Evolutionary conservation across 2,113 vertebrate species (phyloP), one percentile per base, ranked within the genome.

Genomic region (Odontesthes bonariensis): DNA sequence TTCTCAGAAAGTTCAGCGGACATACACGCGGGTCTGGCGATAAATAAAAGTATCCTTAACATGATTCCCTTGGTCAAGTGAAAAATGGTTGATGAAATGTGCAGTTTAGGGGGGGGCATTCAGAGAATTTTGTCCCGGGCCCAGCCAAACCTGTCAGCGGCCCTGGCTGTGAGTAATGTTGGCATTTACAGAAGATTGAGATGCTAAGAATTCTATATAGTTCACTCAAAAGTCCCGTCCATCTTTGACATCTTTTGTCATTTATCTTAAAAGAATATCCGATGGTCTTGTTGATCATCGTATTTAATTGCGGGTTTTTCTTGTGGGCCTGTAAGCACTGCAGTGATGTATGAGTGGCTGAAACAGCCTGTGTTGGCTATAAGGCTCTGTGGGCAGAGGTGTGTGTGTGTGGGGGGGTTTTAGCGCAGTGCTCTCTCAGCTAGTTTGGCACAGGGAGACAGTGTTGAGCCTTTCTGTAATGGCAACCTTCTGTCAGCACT

Each of bases 321-420:
- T 35, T 40, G 31, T 53, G 75, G 47, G 33, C 65, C 32, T 81
- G 17, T 67, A 62, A 83, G 77, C 40, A 66, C 53, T 69, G 78
- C 79, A 73, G 81, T 79, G 71, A 84, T 75, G 49, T 75, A 79
- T n/a, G 55, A 85, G 81, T 77, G 85, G 82, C 87, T 79, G 85
- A 83, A 84, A 67, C 83, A 78, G 89, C 80, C 71, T 86, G 83
- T 64, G 63, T 72, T 82, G 68, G 86, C 85, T 86, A 5, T 73
- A 35, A 83, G 53, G 69, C 87, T 86, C 84, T 80, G 89, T 91
- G 82, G 89, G 83, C 87, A 86, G 91, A 87, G 84, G 87, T 89
- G 87, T 86, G 88, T 84, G 83, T 61, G 87, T 86, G 88, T 84
- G 83, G 57, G 87, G 85, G 91, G 90, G 91, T 65, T 83, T 75